Base-by-base conservation (phyloP, 2,888 invertebrate genomes). In the Aspidapion aeneum region DNA sequence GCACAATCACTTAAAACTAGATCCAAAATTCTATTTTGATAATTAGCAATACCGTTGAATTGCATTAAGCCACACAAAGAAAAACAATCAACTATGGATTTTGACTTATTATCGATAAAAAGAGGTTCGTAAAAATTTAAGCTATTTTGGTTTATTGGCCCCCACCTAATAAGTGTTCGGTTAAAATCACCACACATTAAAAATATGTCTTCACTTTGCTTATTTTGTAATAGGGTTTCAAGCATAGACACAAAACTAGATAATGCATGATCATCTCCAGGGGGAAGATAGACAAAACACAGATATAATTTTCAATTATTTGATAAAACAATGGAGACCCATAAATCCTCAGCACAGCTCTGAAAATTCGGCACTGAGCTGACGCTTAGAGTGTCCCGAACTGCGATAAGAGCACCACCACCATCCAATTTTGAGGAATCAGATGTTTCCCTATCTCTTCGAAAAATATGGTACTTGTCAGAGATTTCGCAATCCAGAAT, bases 111-210 rank as follows among this genome's bases (percentile, higher is more conserved):
- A 57, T 57, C 48, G 21, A 18, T 0, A 18, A 17, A n/a, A n/a
- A 57, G 2, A 57, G 18, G 18, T 57, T 16, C 35, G 21, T 9
- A 18, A 12, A 21, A 7, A 17, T 21, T 35, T 17, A 20, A 16
- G 16, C 5, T 56, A 22, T n/a, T 21, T 21, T 16, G 35, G 18
- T 21, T 21, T 21, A 57, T 22, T 18, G 35, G 35, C 5, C 2
- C 5, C 22, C 57, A 57, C 18, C 1, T n/a, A 5, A 57, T 1
- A 1, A 18, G n/a, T 22, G 21, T 35, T 48, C 35, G 35, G 16
- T 57, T 35, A 1, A 57, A 48, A 17, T 57, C 57, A 57, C 57
- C 48, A 57, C 48, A 57, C 16, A 35, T 57, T 18, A 57, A 12
- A 35, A 35, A 35, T 35, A 35, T 7, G 35, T 35, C 35, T 48